These are phyloP conservation scores for Diorhabda elongata DNA, from an alignment of 1,140 invertebrate genomes.

Conservation along the genomic window DNA sequence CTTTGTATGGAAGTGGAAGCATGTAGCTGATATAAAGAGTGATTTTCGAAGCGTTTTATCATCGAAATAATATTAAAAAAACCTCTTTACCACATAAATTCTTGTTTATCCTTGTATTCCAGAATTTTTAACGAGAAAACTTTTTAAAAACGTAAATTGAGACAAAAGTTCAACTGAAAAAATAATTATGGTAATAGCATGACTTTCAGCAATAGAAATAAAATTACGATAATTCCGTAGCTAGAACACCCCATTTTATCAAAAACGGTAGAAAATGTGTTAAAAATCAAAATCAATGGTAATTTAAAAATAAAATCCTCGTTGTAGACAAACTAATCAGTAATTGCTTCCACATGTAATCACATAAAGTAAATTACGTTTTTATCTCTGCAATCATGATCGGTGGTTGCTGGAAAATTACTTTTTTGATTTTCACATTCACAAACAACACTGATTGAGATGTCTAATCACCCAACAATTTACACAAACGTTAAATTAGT, in stretches of 20 bases:
- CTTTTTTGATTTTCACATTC: slow-evolving; percentile 1
- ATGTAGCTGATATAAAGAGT: too few species aligned
- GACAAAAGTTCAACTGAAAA: too few species aligned
- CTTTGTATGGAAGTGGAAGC: too few species aligned
- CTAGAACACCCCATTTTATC: not conserved
- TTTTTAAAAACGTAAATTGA: too few species aligned
- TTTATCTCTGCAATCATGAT: not conserved
- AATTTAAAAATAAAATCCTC: slow-evolving; percentile 1
- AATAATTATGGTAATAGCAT: not conserved
- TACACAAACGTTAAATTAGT: too few species aligned
- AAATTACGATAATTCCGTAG: not conserved
- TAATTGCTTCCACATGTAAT: not conserved
- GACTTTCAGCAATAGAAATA: not conserved
- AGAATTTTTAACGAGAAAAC: too few species aligned
- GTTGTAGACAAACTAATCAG: not conserved
- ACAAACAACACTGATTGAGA: not conserved
- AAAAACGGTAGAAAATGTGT: not conserved
- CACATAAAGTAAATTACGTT: slow-evolving; percentile 2
- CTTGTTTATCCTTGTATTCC: too few species aligned
- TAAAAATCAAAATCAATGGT: not conserved
- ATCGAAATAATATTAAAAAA: too few species aligned
- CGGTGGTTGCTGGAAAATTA: not conserved
- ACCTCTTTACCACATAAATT: too few species aligned
- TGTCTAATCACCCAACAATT: too few species aligned
- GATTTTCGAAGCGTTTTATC: too few species aligned